Conservation (phyloP, 1,140 invertebrate species). For the Drosophila nigrodunni region DNA sequence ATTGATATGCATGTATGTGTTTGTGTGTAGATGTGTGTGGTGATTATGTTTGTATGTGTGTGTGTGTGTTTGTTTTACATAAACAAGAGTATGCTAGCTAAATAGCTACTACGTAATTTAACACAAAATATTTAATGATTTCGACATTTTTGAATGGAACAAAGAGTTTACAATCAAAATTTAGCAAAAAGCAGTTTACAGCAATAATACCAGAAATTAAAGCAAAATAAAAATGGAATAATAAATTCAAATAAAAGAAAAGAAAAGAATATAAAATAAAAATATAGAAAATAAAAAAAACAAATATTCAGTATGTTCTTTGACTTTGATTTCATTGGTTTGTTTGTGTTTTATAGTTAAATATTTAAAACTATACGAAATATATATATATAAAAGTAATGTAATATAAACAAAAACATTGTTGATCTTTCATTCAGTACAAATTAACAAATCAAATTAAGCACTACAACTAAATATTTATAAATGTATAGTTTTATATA, state of each 20-base stretch:
- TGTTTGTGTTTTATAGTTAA: slow-evolving; percentile 32
- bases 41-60: slow-evolving; percentile 36
- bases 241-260: slow-evolving; percentile 36
- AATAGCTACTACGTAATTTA: slow-evolving; percentile 46
- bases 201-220: slow-evolving; percentile 12
- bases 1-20: slow-evolving; percentile 27
- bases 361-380: slow-evolving; percentile 44
- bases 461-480: slow-evolving; percentile 59
- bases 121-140: slow-evolving; percentile 50
- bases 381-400: slow-evolving; percentile 49
- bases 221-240: slow-evolving; percentile 36
- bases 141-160: slow-evolving; percentile 50
- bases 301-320: slow-evolving; percentile 29
- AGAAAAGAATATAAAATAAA: slow-evolving; percentile 34
- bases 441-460: slow-evolving; percentile 55
- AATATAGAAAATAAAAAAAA: slow-evolving; percentile 28
- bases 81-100: slow-evolving; percentile 65
- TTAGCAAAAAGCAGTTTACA: slow-evolving; percentile 22
- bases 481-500: slow-evolving; percentile 55
- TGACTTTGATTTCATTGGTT: slow-evolving; percentile 34
- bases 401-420: slow-evolving; percentile 67
- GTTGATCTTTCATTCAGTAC: slow-evolving; percentile 69
- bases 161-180: slow-evolving; percentile 54
- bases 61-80: slow-evolving; percentile 55
- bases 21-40: slow-evolving; percentile 17